phyloP scores from a whole-genome alignment of 2,888 invertebrate genomes.

The Drosophila lacicola region DNA sequence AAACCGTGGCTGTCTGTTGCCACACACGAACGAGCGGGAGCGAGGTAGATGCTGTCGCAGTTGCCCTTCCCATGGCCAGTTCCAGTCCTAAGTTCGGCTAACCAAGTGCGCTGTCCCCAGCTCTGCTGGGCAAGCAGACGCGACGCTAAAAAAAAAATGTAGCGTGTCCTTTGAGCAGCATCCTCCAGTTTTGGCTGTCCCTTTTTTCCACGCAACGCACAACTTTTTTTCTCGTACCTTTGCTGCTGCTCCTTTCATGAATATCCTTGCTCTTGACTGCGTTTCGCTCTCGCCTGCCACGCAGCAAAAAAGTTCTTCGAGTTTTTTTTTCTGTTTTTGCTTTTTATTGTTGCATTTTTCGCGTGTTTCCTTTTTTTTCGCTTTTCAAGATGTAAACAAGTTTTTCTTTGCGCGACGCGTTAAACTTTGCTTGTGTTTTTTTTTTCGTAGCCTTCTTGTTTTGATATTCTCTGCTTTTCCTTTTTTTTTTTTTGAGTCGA shows the following conservation, averaged over 20 bases:
- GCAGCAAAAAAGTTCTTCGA: constrained; percentile 29
- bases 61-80: constrained; percentile 1
- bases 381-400: constrained; percentile 82
- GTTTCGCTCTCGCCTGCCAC: constrained; percentile 61
- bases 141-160: constrained; percentile 58
- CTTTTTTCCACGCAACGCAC: constrained; percentile 45
- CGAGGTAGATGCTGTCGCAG: constrained; percentile 12
- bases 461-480: constrained; percentile 34
- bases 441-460: constrained; percentile 32
- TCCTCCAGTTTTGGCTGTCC: constrained; percentile 36
- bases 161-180: constrained; percentile 65
- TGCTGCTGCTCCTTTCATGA: constrained; percentile 44
- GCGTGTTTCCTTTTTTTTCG: constrained; percentile 40
- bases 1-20: constrained; percentile 60
- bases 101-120: constrained; percentile 27
- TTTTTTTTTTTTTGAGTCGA: constrained; percentile 10
- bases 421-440: constrained; percentile 45
- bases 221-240: constrained; percentile 38
- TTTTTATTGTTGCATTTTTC: constrained; percentile 47
- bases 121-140: constrained; percentile 49
- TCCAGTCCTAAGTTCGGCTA: constrained; percentile 41
- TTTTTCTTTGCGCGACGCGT: constrained; percentile 68
- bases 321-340: constrained; percentile 32
- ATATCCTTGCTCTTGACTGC: constrained; percentile 65
- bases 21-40: constrained; percentile 37